Evolutionary conservation across 2,113 vertebrate species (phyloP).

Genomic region (Podarcis raffonei): DNA sequence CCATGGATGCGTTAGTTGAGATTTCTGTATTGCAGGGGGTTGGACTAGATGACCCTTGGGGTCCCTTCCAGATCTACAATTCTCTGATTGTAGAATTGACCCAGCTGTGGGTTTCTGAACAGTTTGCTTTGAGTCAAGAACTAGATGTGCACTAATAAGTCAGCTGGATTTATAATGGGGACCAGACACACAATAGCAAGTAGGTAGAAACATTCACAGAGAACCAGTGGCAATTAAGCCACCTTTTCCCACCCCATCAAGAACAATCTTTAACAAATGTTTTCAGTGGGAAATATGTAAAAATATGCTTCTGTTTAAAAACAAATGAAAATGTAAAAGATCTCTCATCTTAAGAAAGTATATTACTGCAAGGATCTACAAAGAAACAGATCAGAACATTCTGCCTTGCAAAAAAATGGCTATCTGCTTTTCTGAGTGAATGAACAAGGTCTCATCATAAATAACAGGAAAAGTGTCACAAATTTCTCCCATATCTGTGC

Average conservation of each 20-base stretch:
- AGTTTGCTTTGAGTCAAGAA: not conserved
- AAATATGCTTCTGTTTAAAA: not conserved
- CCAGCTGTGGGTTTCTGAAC: not conserved
- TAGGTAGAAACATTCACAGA: too few species aligned
- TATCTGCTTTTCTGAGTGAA: not conserved
- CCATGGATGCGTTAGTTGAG: too few species aligned
- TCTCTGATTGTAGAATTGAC: too few species aligned
- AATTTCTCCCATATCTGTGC: slow-evolving; percentile 6
- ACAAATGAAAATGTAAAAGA: not conserved
- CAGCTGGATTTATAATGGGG: not conserved
- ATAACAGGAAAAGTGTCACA: not conserved
- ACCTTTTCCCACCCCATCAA: too few species aligned
- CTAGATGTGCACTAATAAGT: not conserved
- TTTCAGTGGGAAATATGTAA: not conserved
- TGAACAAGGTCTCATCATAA: not conserved
- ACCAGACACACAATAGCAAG: not conserved
- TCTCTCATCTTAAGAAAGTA: not conserved
- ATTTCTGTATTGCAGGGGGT: too few species aligned
- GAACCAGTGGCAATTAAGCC: not conserved
- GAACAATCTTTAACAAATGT: not conserved
- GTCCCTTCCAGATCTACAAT: too few species aligned
- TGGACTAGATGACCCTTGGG: too few species aligned
- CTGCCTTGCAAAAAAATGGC: not conserved
- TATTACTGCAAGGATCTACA: not conserved
- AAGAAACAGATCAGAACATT: not conserved